Percentiles rank a stretch among this genome's conserved stretches.
These are phyloP conservation scores for Bombus fervidus DNA, from an alignment of 1,140 invertebrate species.

Conservation along the genomic window DNA sequence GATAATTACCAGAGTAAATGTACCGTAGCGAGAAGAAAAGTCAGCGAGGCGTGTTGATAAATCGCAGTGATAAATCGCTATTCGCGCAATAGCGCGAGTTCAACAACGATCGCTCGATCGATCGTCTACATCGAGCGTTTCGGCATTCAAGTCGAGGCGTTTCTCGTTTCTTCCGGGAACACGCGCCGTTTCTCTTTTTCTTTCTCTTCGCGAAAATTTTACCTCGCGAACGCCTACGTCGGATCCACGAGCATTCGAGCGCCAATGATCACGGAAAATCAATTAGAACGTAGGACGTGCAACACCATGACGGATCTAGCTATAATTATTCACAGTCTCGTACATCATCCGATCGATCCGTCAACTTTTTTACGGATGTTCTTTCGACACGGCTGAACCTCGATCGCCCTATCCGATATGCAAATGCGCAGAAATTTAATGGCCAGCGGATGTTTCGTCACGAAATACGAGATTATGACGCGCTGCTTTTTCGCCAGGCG, in stretches of 20 bases:
- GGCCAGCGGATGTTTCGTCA: not conserved
- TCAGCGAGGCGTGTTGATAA: not conserved
- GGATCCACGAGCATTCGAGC: not conserved
- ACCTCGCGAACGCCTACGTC: not conserved
- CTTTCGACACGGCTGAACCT: not conserved
- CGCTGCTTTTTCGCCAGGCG: not conserved
- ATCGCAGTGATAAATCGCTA: conserved; percentile 21
- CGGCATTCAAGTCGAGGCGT: not conserved
- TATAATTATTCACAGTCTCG: conserved; percentile 19
- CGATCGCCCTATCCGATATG: conserved; percentile 9
- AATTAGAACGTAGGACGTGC: not conserved
- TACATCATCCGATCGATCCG: conserved; percentile 15
- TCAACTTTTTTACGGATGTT: conserved; percentile 1
- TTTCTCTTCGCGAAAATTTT: not conserved
- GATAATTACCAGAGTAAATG: conserved; percentile 5
- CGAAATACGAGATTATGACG: not conserved
- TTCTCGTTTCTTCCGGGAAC: not conserved
- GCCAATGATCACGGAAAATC: not conserved
- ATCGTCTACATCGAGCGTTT: not conserved
- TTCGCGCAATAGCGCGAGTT: not conserved
- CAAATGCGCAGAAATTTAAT: conserved; percentile 25
- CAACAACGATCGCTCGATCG: not conserved
- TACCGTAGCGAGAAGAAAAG: not conserved
- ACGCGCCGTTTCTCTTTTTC: not conserved
- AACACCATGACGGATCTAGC: not conserved